Conservation (phyloP, 2,113 vertebrate species). For the Actenoides hombroni region DNA sequence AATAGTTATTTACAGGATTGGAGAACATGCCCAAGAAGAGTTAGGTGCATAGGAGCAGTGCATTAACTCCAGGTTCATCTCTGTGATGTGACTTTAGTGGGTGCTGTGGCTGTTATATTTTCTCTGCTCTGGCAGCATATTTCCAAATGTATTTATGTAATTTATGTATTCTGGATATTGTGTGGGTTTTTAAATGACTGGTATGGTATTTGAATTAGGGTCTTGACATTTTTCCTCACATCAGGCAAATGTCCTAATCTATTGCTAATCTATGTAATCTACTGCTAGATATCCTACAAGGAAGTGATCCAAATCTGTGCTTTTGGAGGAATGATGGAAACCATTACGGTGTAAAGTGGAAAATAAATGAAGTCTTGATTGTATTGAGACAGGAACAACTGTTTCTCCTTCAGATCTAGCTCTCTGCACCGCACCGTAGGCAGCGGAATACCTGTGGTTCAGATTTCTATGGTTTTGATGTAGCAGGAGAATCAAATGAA, state of each 20-base stretch:
- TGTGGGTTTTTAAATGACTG: background rate
- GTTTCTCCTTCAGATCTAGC: background rate
- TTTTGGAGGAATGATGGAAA: background rate
- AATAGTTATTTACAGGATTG: background rate
- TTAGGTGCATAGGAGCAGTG: background rate
- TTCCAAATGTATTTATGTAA: too few species aligned
- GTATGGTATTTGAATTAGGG: background rate
- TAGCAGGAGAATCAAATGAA: background rate
- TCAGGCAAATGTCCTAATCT: background rate
- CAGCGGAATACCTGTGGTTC: background rate
- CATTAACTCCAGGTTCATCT: background rate
- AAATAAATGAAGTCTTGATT: background rate
- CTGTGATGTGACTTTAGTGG: background rate
- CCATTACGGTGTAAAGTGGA: background rate
- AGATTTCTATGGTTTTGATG: background rate
- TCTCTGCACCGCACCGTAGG: background rate
- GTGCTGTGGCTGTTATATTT: background rate
- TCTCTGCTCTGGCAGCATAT: background rate
- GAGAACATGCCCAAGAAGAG: background rate
- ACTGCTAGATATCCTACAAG: background rate
- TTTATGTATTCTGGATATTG: background rate
- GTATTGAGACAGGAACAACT: background rate
- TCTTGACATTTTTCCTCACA: background rate
- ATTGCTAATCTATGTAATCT: background rate
- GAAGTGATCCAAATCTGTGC: background rate